Conservation (phyloP, 2,797 vertebrate species). For the Pseudocheirus occidentalis region DNA sequence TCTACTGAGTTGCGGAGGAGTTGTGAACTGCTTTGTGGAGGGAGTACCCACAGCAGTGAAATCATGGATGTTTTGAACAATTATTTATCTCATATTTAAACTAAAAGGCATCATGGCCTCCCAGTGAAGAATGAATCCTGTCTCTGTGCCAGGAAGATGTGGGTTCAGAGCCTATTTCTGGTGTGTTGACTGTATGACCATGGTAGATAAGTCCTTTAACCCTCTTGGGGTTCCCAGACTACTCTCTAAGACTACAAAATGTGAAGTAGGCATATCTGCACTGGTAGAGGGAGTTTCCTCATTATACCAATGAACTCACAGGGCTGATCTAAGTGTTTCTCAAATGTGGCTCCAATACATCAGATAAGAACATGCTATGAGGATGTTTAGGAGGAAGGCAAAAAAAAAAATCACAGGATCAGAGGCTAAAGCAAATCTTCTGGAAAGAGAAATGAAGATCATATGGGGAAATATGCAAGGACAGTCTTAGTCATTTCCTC, state of each 20-base stretch:
- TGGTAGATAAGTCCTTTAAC: background rate
- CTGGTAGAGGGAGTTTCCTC: background rate
- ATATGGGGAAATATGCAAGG: conserved; percentile 13
- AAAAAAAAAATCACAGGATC: background rate
- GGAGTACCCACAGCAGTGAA: background rate
- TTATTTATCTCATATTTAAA: background rate
- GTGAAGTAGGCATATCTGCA: background rate
- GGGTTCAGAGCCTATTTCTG: background rate
- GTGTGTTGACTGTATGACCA: background rate
- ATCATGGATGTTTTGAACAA: background rate
- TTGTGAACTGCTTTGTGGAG: background rate
- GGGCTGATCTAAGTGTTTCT: background rate
- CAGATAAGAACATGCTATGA: background rate
- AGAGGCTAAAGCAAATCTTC: background rate
- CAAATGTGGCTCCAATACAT: background rate
- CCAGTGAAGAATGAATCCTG: background rate
- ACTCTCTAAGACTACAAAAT: background rate
- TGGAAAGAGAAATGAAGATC: conserved; percentile 8
- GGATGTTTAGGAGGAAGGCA: background rate
- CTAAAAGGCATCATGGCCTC: background rate
- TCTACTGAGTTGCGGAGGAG: background rate
- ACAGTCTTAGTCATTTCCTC: background rate
- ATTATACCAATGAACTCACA: background rate
- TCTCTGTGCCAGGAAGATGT: background rate
- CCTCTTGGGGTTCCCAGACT: background rate